A percentile compares a stretch with the other conserved stretches of the same genome.
These are phyloP conservation scores for Lophura nycthemera DNA, from an alignment of 2,113 vertebrate species.

Conservation along the genomic window DNA sequence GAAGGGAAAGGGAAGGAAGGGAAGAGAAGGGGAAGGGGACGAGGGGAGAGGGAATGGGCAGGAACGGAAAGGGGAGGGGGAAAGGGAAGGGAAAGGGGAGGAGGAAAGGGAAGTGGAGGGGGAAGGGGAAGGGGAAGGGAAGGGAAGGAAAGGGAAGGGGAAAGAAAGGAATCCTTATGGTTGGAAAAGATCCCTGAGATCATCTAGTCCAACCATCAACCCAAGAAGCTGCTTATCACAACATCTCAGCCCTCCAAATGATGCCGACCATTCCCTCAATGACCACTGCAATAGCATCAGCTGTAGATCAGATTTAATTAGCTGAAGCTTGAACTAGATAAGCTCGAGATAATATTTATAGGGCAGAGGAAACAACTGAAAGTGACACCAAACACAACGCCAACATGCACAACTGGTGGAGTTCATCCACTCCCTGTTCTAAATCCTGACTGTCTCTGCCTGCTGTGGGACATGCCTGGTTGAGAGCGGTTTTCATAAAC, in stretches of 20 bases:
- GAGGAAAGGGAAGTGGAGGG: too few species aligned
- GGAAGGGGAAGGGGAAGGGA: too few species aligned
- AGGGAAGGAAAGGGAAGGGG: too few species aligned
- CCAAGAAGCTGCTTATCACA: slow-evolving; percentile 9
- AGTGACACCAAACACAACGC: background rate
- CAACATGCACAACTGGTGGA: background rate
- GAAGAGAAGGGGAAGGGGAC: too few species aligned
- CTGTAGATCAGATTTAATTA: slow-evolving; percentile 21
- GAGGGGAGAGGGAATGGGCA: too few species aligned
- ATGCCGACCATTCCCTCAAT: background rate
- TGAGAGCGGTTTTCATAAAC: background rate
- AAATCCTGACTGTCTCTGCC: background rate
- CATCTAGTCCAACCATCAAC: too few species aligned
- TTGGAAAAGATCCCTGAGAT: too few species aligned
- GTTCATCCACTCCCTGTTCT: background rate
- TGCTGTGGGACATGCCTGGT: background rate
- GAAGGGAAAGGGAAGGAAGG: too few species aligned
- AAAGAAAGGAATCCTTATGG: too few species aligned
- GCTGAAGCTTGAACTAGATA: slow-evolving; percentile 48
- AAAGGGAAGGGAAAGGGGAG: too few species aligned
- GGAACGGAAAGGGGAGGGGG: too few species aligned
- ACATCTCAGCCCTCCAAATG: background rate
- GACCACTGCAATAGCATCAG: slow-evolving; percentile 4
- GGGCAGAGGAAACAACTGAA: slow-evolving; percentile 51
- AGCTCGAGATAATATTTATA: slow-evolving; percentile 41